phyloP scores from a whole-genome alignment of 1,140 invertebrate genomes.

The Eriocheir sinensis region DNA sequence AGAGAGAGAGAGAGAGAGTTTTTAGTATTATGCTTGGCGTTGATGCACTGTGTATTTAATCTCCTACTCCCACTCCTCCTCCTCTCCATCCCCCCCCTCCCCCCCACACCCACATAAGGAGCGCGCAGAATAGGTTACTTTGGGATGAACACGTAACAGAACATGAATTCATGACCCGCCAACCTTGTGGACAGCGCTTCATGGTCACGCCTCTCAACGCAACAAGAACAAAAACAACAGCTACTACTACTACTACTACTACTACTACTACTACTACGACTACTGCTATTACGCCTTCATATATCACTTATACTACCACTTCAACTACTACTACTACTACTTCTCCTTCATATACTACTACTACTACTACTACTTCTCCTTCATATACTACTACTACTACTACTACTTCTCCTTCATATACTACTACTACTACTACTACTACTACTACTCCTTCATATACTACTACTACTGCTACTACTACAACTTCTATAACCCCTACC shows the following conservation, averaged over 20 bases:
- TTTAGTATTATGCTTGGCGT: no score
- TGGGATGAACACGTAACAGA: neutral
- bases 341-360: no score
- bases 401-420: neutral
- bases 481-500: neutral
- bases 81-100: neutral
- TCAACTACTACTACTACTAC: no score
- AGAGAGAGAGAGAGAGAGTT: neutral
- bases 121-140: neutral
- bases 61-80: neutral
- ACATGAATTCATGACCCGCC: neutral
- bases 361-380: neutral
- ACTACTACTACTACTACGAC: no score
- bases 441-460: neutral
- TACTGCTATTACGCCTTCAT: no score
- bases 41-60: no score
- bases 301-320: no score
- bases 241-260: neutral
- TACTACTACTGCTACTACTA: neutral
- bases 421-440: constrained; percentile 1
- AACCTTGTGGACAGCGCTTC: neutral
- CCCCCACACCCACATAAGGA: neutral
- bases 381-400: constrained; percentile 7
- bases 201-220: neutral
- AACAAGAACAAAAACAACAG: neutral